Base-by-base conservation (phyloP, 2,113 vertebrate genomes). In the Parus major region DNA sequence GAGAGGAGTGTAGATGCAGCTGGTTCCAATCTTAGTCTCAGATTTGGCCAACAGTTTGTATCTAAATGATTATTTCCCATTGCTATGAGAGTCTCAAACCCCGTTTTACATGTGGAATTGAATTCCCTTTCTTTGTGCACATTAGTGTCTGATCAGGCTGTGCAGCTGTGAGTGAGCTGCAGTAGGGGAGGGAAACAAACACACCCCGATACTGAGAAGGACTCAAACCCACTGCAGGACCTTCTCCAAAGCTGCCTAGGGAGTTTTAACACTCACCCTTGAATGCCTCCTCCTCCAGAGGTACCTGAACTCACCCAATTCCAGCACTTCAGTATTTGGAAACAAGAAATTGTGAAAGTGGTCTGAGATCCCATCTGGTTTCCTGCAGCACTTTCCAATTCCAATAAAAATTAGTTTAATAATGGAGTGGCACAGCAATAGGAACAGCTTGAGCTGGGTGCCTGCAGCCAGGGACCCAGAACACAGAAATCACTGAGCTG, bases 221-320 rank as follows among this genome's bases (percentile, higher is more conserved):
- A 27, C 57, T 57, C 50, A 52, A 13, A 71, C 15, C 53, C 18
- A 4, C 46, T 80, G 41, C 22, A 60, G 2, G 16, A 60, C 11
- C 24, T 53, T 28, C 55, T 80, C 75, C 35, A 53, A 41, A 42
- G 55, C 41, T 49, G 22, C 47, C 14, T 28, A 9, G 25, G 47
- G 60, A 33, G 29, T 80, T 61, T 47, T 10, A 73, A 42, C 31
- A 29, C 15, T 79, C n/a, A 55, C 41, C 27, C 19, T 36, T 61
- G 22, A 53, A 6, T 21, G 22, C 41, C 68, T 86, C 25, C 60
- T 49, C 10, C 53, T 86, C 41, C 47, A 68, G 44, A 68, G 53
- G 27, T 36, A 20, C 9, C 47, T 44, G 69, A 81, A 24, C 61
- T 69, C 47, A n/a, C 23, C 12, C 0, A 0, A 4, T 56, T 41